Evolutionary conservation across 2,888 invertebrate species (phyloP).

Genomic region (Alloplasta piceator): DNA sequence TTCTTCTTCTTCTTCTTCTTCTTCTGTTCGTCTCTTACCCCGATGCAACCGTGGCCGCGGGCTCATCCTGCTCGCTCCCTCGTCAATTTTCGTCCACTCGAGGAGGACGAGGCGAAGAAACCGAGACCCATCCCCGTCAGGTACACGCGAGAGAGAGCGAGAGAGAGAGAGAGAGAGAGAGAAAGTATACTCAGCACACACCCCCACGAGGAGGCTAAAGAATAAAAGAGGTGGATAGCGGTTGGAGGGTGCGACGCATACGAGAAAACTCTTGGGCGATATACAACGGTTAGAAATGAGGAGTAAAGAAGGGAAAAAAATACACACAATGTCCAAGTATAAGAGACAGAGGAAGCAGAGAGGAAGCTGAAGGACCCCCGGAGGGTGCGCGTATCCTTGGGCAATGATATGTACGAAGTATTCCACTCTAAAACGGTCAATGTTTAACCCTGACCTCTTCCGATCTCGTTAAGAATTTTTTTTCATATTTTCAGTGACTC

Average conservation of each 20-base stretch:
- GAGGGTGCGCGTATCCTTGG: constrained; percentile 31
- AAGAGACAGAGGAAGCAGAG: constrained; percentile 15
- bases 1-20: not conserved
- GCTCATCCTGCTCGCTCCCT: constrained; percentile 25
- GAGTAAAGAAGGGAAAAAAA: constrained; percentile 28
- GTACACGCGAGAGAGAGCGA: not conserved
- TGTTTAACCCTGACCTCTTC: too few relatives aligned
- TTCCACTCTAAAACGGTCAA: too few relatives aligned
- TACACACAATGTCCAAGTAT: not conserved
- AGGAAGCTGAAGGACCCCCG: constrained; percentile 35
- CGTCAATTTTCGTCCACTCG: constrained; percentile 24
- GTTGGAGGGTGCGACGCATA: constrained; percentile 17
- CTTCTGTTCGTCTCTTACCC: not conserved
- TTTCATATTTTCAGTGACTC: too few relatives aligned
- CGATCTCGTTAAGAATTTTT: too few relatives aligned
- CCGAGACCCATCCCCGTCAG: constrained; percentile 3
- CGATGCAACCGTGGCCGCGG: not conserved
- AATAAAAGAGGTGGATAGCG: not conserved
- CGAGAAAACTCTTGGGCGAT: constrained; percentile 35
- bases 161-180: constrained; percentile 1
- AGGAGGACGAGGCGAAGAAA: constrained; percentile 36
- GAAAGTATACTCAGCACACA: not conserved
- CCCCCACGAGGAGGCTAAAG: too few relatives aligned
- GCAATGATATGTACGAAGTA: too few relatives aligned
- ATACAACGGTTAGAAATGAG: constrained; percentile 8